Evolutionary conservation across 2,888 invertebrate species (phyloP).

Genomic region (Adineta ricciae): DNA sequence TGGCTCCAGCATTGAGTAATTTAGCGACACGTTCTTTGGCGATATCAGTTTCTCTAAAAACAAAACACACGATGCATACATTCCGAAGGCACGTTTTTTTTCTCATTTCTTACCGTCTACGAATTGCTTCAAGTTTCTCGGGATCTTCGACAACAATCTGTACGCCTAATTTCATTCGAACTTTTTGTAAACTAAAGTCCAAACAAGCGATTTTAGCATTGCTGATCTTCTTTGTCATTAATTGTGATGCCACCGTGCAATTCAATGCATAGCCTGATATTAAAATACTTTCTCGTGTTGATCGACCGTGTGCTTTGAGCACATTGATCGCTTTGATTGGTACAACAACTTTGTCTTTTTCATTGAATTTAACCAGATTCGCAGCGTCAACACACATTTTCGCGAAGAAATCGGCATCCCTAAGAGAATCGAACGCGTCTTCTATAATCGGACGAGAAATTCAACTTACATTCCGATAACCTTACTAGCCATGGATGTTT

Average conservation of each 20-base stretch:
- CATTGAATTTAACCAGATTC: conserved; percentile 60
- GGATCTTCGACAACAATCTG: conserved; percentile 83
- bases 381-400: conserved; percentile 90
- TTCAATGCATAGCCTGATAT: conserved; percentile 90
- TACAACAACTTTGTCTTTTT: conserved; percentile 25
- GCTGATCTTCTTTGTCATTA: conserved; percentile 61
- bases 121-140: conserved; percentile 81
- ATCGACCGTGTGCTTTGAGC: conserved; percentile 89
- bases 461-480: conserved; percentile 84
- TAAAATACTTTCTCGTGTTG: conserved; percentile 78
- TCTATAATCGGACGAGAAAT: too few relatives aligned
- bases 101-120: conserved; percentile 57
- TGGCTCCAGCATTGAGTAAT: conserved; percentile 82
- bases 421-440: background rate
- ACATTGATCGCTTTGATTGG: conserved; percentile 87
- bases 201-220: conserved; percentile 95
- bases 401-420: conserved; percentile 69
- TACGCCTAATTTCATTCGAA: conserved; percentile 97
- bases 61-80: too few relatives aligned
- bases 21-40: conserved; percentile 93
- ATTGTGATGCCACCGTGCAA: conserved; percentile 89
- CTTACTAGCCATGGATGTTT: conserved; percentile 97
- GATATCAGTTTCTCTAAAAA: conserved; percentile 74
- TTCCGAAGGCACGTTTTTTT: conserved; percentile 6
- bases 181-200: conserved; percentile 91